phyloP scores from a whole-genome alignment of 2,888 invertebrate genomes.

The Brachypterus glaber region DNA sequence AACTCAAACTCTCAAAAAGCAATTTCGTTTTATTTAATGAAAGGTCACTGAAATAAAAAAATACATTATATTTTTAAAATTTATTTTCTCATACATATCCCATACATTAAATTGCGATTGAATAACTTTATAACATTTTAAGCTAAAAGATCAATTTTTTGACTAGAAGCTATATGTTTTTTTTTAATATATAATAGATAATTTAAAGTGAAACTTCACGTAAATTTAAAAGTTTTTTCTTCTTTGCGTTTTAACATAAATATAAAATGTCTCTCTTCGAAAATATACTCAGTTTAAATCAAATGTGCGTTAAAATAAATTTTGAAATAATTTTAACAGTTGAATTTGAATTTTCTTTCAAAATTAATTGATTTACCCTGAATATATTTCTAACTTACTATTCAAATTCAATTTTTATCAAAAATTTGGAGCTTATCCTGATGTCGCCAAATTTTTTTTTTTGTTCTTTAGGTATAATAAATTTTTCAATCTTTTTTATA shows the following conservation, averaged over 20 bases:
- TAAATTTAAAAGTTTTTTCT: slow-evolving; percentile 26
- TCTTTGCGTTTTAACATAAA: slow-evolving; percentile 29
- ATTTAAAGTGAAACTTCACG: slow-evolving; percentile 36
- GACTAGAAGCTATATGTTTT: slow-evolving; percentile 35
- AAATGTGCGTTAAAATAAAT: slow-evolving; percentile 29
- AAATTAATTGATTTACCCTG: slow-evolving; percentile 1
- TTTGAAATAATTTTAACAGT: slow-evolving; percentile 3
- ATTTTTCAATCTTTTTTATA: too few species aligned
- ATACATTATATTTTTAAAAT: slow-evolving; percentile 20
- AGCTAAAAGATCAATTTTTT: slow-evolving; percentile 39
- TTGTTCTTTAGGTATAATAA: too few species aligned
- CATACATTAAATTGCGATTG: slow-evolving; percentile 44
- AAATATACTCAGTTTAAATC: slow-evolving; percentile 16
- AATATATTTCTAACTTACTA: slow-evolving; percentile 2
- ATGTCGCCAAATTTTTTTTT: too few species aligned
- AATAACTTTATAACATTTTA: slow-evolving; percentile 40
- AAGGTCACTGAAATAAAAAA: too few species aligned
- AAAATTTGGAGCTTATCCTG: too few species aligned
- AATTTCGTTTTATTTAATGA: too few species aligned
- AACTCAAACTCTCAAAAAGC: too few species aligned
- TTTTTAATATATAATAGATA: slow-evolving; percentile 27
- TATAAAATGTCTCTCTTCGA: slow-evolving; percentile 30
- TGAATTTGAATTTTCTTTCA: slow-evolving; percentile 15
- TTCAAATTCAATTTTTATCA: slow-evolving; percentile 5
- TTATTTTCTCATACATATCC: slow-evolving; percentile 44